phyloP scores from a whole-genome alignment of 1,140 invertebrate genomes.

The Meloidogyne exigua region DNA sequence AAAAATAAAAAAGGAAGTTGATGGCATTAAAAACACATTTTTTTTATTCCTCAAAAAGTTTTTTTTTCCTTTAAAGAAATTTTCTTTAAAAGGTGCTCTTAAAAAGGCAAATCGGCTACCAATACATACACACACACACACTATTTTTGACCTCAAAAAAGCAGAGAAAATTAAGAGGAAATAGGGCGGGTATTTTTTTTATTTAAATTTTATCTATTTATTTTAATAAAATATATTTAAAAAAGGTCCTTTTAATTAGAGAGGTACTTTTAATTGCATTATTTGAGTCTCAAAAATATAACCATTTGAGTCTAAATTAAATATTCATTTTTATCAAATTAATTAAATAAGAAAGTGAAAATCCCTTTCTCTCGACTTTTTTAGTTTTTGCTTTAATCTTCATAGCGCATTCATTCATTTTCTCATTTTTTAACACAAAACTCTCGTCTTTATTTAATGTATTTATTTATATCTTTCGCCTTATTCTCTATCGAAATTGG shows the following conservation, averaged over 20 bases:
- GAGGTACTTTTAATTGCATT: too few species aligned
- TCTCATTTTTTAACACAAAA: slow-evolving; percentile 2
- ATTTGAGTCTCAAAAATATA: too few species aligned
- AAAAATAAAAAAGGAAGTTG: neutral
- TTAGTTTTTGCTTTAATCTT: neutral
- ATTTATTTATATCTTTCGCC: neutral
- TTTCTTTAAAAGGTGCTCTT: neutral
- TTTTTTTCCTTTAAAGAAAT: neutral
- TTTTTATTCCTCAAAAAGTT: neutral
- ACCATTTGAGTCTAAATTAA: too few species aligned
- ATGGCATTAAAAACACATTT: neutral
- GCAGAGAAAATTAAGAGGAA: neutral
- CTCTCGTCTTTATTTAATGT: neutral
- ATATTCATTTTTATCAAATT: too few species aligned
- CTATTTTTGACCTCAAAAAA: neutral
- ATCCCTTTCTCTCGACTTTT: neutral
- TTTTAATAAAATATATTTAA: too few species aligned
- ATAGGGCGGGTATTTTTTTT: neutral
- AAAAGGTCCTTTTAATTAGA: too few species aligned
- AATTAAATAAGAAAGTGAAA: neutral
- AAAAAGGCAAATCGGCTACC: neutral
- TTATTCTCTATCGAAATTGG: neutral
- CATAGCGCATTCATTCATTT: neutral
- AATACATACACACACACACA: too few species aligned
- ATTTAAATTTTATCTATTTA: too few species aligned